A percentile compares a stretch with the other conserved stretches of the same genome.
Evolutionary conservation across 2,888 invertebrate genomes (phyloP).

Genomic region (Agriotes lineatus): DNA sequence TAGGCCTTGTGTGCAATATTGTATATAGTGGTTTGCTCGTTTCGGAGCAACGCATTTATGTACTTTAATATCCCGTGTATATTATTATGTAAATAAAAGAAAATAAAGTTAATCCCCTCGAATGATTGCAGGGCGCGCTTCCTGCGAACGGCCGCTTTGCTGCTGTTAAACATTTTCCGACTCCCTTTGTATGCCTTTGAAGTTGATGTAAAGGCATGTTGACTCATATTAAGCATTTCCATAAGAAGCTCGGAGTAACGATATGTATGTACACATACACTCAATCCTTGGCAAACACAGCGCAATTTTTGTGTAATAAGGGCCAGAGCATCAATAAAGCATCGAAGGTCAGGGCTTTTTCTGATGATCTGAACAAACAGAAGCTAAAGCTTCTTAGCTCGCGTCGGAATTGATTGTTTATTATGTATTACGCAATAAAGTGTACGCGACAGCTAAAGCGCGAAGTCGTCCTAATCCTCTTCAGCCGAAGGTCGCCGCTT

Average conservation of each 20-base stretch:
- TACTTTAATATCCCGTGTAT: neutral
- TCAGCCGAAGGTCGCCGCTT: no score
- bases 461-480: no score
- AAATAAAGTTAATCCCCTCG: conserved; percentile 15
- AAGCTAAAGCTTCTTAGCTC: neutral
- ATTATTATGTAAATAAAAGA: conserved; percentile 21
- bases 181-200: conserved; percentile 1
- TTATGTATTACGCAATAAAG: conserved; percentile 12
- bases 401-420: conserved; percentile 8
- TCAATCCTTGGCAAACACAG: conserved; percentile 14
- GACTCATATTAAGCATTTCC: conserved; percentile 5
- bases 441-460: neutral
- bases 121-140: neutral
- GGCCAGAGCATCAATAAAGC: neutral
- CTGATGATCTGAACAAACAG: neutral
- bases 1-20: conserved; percentile 30
- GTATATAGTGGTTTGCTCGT: conserved; percentile 7
- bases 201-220: conserved; percentile 14
- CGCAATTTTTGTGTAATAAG: conserved; percentile 5
- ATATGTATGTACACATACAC: conserved; percentile 19
- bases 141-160: no score
- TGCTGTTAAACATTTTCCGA: conserved; percentile 2
- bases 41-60: neutral
- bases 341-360: conserved; percentile 7
- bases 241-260: conserved; percentile 4